Conservation (phyloP, 2,797 vertebrate species). For the Orientallactaga sibirica region DNA sequence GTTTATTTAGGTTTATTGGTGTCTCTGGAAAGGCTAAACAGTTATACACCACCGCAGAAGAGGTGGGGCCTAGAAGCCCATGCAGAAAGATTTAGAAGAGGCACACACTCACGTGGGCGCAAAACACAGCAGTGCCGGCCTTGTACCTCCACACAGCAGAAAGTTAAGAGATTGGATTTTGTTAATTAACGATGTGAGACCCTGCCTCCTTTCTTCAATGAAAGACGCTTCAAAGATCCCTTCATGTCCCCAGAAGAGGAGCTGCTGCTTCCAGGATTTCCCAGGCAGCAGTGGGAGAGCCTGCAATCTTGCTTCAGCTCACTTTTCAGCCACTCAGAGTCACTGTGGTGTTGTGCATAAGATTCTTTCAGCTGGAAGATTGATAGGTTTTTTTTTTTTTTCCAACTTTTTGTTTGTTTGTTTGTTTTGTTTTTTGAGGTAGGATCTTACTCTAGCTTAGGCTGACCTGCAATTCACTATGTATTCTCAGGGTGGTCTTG, state of each 20-base stretch:
- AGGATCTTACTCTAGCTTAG: no score
- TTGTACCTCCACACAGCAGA: slow-evolving; percentile 85
- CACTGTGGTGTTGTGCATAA: slow-evolving; percentile 96
- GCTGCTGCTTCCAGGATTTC: slow-evolving; percentile 98
- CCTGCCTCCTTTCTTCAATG: slow-evolving; percentile 96
- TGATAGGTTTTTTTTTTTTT: slow-evolving; percentile 92
- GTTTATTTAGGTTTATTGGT: no score
- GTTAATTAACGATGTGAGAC: slow-evolving; percentile 95
- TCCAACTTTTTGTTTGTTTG: slow-evolving; percentile 86
- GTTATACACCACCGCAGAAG: no score
- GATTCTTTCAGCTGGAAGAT: slow-evolving; percentile 99
- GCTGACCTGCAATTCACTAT: no score
- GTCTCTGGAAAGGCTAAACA: no score
- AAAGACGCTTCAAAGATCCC: slow-evolving; percentile 99
- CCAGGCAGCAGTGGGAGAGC: slow-evolving; percentile 97
- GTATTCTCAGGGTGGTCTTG: no score
- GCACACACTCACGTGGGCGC: slow-evolving; percentile 73
- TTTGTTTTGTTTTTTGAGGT: no score
- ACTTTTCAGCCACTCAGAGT: slow-evolving; percentile 99
- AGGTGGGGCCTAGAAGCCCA: no score
- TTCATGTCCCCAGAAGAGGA: slow-evolving; percentile 97
- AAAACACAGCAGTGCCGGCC: slow-evolving; percentile 99
- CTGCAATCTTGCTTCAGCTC: slow-evolving; percentile 99
- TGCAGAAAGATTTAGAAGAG: no score
- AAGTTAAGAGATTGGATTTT: slow-evolving; percentile 93